phyloP scores from a whole-genome alignment of 2,888 invertebrate genomes.

The Sphaerolaimus hirsutus region DNA sequence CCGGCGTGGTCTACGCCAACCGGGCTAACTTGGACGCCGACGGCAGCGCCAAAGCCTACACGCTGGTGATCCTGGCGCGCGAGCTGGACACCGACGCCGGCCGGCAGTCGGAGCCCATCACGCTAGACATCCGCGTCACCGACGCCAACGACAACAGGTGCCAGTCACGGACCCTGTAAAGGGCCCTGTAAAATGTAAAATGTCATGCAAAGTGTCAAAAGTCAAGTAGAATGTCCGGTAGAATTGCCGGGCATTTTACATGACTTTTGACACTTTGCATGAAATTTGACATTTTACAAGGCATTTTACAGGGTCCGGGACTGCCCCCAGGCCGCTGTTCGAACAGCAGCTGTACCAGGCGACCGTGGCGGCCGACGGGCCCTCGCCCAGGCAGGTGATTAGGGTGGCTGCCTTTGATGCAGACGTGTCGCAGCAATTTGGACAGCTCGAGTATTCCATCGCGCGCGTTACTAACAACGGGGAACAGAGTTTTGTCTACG shows the following conservation, averaged over 20 bases:
- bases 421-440: slow-evolving; percentile 1
- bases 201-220: too few species aligned
- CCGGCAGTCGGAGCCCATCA: slow-evolving; percentile 16
- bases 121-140: slow-evolving; percentile 20
- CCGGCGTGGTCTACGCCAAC: slow-evolving; percentile 22
- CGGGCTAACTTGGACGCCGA: slow-evolving; percentile 19
- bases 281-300: too few species aligned
- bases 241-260: too few species aligned
- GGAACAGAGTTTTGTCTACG: slow-evolving; percentile 16
- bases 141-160: slow-evolving; percentile 21
- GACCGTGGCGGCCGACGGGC: slow-evolving; percentile 15
- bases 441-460: slow-evolving; percentile 11
- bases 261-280: too few species aligned
- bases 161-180: too few species aligned
- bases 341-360: slow-evolving; percentile 17
- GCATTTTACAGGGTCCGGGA: too few species aligned
- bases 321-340: slow-evolving; percentile 17
- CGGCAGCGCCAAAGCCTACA: not conserved
- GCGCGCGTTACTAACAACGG: slow-evolving; percentile 17
- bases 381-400: slow-evolving; percentile 10
- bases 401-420: slow-evolving; percentile 6
- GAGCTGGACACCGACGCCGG: slow-evolving; percentile 22
- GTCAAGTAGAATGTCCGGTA: too few species aligned
- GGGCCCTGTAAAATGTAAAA: too few species aligned
- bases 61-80: slow-evolving; percentile 17